Evolutionary conservation across 2,797 vertebrate species (phyloP), one percentile per base, ranked within the genome.

Genomic region (Falco biarmicus): DNA sequence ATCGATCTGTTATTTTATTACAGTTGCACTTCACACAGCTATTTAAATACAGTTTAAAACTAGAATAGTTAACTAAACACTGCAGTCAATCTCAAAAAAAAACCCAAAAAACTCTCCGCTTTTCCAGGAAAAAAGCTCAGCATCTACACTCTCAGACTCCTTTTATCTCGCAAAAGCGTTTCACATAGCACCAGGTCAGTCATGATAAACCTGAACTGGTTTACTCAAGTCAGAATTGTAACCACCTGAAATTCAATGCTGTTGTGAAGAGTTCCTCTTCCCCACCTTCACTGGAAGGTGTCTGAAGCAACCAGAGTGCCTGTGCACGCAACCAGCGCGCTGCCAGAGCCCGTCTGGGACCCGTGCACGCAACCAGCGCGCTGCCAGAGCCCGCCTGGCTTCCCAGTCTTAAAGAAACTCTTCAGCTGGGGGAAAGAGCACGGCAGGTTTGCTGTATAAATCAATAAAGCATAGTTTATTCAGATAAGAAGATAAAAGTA

Each of bases 351-450:
- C 13, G 2, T 14, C 39, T 41, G 39, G 39, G 39, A 15, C 25
- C 43, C 6, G 12, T 0, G 8, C 32, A 29, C 8, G 26, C 4
- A 5, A n/a, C 47, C 45, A 68, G 26, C n/a, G 20, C 28, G 1
- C 5, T 21, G 32, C 17, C 8, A 20, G 48, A 37, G 15, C 5
- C 76, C 4, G 1, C 5, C 28, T 15, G 25, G 5, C 1, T 73
- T 59, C n/a, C 20, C 60, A n/a, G 19, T 6, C n/a, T 32, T 21
- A 68, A 22, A 77, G 28, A 60, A 83, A 32, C 13, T 29, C 13
- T 18, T 59, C 31, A 34, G 1, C 21, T 53, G 9, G 22, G 14
- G 17, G 13, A 59, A 88, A 18, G 7, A 47, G 18, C 10, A 29
- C 0, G 1, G 64, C 15, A 4, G 6, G 29, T 31, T 92, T 69